Evolutionary conservation across 2,113 vertebrate species (phyloP).

Genomic region (Plestiodon gilberti): DNA sequence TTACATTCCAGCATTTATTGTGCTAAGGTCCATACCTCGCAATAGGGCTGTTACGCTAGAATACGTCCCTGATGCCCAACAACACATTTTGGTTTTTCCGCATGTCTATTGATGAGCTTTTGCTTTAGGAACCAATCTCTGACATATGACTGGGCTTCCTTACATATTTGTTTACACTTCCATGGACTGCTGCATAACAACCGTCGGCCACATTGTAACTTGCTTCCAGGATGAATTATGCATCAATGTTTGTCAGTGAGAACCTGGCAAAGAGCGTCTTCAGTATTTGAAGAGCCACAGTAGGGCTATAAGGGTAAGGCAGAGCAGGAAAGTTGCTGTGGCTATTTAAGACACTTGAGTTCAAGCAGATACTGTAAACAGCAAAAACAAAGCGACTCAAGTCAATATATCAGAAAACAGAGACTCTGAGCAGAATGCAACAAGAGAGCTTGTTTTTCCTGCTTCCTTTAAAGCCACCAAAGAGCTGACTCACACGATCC

Average conservation of each 20-base stretch:
- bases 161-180: neutral
- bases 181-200: neutral
- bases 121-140: slow-evolving; percentile 20
- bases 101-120: slow-evolving; percentile 58
- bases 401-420: neutral
- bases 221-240: neutral
- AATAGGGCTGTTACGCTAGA: slow-evolving; percentile 18
- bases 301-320: rapidly evolving
- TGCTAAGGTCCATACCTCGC: neutral
- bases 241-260: neutral
- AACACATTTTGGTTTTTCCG: neutral
- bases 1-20: neutral
- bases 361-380: neutral
- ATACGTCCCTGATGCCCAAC: neutral
- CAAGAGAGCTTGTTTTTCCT: neutral
- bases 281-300: neutral
- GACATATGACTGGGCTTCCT: neutral
- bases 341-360: neutral
- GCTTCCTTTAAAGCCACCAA: neutral
- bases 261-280: neutral
- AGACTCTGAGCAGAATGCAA: neutral
- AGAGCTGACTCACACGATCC: neutral
- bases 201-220: neutral
- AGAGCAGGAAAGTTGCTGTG: neutral
- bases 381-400: neutral